Evolutionary conservation across 1,140 invertebrate species (phyloP).

Genomic region (Diabrotica virgifera): DNA sequence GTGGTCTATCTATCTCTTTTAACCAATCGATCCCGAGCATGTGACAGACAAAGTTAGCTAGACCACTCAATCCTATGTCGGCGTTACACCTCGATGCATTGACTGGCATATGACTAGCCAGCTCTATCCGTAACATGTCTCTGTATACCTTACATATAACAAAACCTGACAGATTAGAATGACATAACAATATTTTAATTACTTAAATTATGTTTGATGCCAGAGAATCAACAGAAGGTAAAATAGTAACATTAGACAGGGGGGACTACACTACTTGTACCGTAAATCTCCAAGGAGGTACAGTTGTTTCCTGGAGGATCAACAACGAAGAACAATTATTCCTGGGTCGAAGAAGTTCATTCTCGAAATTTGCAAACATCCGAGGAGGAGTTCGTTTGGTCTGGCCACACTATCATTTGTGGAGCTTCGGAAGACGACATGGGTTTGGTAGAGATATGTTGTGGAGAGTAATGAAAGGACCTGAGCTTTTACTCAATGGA

Average conservation of each 20-base stretch:
- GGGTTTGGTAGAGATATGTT: conserved; percentile 31
- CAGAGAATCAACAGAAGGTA: conserved; percentile 5
- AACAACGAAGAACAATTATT: conserved; percentile 35
- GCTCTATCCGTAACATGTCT: no score
- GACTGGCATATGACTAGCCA: no score
- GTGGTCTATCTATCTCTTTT: no score
- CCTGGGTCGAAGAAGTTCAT: conserved; percentile 21
- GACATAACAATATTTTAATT: no score
- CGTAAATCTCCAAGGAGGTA: conserved; percentile 35
- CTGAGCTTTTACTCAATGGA: conserved; percentile 13
- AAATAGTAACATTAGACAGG: conserved; percentile 27
- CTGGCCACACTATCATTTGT: conserved; percentile 28
- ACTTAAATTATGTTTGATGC: not conserved
- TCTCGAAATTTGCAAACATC: conserved; percentile 10
- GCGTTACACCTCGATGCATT: no score
- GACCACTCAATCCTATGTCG: no score
- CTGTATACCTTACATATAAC: no score
- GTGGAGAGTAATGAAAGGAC: conserved; percentile 28
- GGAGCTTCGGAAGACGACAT: conserved; percentile 29
- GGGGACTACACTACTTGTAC: conserved; percentile 34
- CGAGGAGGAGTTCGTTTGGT: conserved; percentile 30
- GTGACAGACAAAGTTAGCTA: no score
- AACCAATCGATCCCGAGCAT: no score
- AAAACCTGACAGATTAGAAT: no score
- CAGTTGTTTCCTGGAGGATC: conserved; percentile 34